Conservation (phyloP, 2,888 invertebrate genomes). For the Idaea biselata region DNA sequence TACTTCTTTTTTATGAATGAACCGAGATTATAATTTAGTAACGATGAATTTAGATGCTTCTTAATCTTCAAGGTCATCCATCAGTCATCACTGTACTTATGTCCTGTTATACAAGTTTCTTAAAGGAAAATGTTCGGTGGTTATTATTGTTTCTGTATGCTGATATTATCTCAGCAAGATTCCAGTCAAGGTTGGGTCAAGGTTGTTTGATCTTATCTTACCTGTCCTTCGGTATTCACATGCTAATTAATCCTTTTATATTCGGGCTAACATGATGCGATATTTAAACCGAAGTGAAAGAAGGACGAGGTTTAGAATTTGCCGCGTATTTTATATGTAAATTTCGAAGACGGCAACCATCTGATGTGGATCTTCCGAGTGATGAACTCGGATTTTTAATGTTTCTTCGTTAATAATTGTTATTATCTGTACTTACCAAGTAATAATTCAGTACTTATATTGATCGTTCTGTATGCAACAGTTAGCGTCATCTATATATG, state of each 20-base stretch:
- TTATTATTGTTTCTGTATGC: background rate
- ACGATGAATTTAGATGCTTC: background rate
- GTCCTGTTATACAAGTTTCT: background rate
- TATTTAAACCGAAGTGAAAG: too few species aligned
- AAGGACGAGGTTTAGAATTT: too few species aligned
- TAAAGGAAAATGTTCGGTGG: background rate
- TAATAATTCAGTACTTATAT: too few species aligned
- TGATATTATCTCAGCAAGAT: background rate
- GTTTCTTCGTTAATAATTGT: background rate
- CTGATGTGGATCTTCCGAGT: too few species aligned
- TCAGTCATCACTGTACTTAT: background rate
- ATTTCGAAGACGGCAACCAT: too few species aligned
- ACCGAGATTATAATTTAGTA: background rate
- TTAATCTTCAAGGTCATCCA: background rate
- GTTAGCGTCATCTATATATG: background rate
- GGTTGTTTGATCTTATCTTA: background rate
- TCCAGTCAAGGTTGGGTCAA: background rate
- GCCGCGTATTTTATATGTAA: too few species aligned
- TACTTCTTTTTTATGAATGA: constrained; percentile 40
- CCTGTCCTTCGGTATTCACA: background rate
- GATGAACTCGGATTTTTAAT: too few species aligned
- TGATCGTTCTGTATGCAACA: background rate
- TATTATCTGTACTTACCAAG: background rate
- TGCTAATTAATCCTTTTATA: background rate
- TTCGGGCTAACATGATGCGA: background rate